phyloP scores from a whole-genome alignment of 2,888 invertebrate species.

The Selenia dentaria region DNA sequence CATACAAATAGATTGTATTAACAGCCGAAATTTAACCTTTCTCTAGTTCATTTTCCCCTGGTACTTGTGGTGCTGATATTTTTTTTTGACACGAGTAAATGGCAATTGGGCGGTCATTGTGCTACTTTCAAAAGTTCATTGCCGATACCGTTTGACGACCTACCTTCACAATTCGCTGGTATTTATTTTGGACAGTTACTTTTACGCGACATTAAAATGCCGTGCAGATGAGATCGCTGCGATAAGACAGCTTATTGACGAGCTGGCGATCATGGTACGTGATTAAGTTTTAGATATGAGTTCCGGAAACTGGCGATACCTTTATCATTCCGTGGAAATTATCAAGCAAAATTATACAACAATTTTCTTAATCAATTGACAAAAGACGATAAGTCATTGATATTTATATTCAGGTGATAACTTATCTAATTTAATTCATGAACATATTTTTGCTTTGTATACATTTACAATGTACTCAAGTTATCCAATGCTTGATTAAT shows the following conservation, averaged over 20 bases:
- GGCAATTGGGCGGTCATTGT: constrained; percentile 67
- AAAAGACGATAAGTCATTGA: too few species aligned
- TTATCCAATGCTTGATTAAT: too few species aligned
- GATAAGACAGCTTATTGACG: constrained; percentile 55
- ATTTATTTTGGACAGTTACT: constrained; percentile 79
- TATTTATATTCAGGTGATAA: too few species aligned
- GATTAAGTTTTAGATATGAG: constrained; percentile 10
- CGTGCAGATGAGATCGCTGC: constrained; percentile 60
- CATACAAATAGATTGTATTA: constrained; percentile 3
- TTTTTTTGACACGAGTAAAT: constrained; percentile 68
- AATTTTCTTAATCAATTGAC: too few species aligned
- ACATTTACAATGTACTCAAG: too few species aligned
- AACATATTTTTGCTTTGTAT: too few species aligned
- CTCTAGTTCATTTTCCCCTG: constrained; percentile 73
- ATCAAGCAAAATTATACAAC: too few species aligned
- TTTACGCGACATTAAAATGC: constrained; percentile 75
- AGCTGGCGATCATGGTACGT: constrained; percentile 34
- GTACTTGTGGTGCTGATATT: constrained; percentile 59
- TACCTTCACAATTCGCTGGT: constrained; percentile 76
- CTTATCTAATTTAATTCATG: too few species aligned
- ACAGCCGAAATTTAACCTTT: constrained; percentile 61
- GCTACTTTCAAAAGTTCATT: constrained; percentile 66
- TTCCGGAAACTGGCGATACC: constrained; percentile 8
- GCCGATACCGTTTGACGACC: constrained; percentile 79
- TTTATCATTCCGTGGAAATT: not conserved